phyloP scores from a whole-genome alignment of 2,888 invertebrate species.

The Tiliacea citrago region DNA sequence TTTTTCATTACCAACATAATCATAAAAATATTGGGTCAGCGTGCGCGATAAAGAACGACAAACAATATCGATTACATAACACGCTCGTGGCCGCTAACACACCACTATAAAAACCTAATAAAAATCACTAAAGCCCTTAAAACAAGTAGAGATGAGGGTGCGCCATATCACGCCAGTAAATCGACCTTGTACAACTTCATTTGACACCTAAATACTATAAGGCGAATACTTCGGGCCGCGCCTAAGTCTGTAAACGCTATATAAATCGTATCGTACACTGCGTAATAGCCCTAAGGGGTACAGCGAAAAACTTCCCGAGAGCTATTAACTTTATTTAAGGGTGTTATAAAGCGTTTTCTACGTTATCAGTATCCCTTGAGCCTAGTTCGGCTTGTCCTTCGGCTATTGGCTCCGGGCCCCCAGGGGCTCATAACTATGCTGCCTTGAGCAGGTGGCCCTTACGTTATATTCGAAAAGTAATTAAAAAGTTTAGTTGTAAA shows the following conservation, averaged over 20 bases:
- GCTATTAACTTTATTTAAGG: conserved; percentile 90
- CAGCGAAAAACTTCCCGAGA: conserved; percentile 87
- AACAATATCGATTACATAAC: conserved; percentile 56
- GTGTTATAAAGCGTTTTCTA: conserved; percentile 88
- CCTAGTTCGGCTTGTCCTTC: conserved; percentile 81
- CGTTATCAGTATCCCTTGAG: conserved; percentile 86
- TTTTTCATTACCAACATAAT: conserved; percentile 60
- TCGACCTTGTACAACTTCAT: conserved; percentile 82
- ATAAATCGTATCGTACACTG: conserved; percentile 88
- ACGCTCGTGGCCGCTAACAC: conserved; percentile 39
- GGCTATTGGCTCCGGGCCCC: conserved; percentile 79
- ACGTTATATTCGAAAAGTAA: conserved; percentile 65
- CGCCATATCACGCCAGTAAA: conserved; percentile 80
- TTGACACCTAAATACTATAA: conserved; percentile 85
- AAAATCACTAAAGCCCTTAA: conserved; percentile 64
- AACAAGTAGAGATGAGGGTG: conserved; percentile 68
- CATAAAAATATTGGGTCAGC: conserved; percentile 61
- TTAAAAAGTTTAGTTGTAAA: conserved; percentile 64
- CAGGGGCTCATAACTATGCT: conserved; percentile 69
- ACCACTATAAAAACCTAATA: conserved; percentile 54
- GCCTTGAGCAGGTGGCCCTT: conserved; percentile 63
- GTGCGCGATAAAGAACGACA: conserved; percentile 54
- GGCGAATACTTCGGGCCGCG: conserved; percentile 78
- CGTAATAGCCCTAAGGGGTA: conserved; percentile 87
- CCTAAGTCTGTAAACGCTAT: conserved; percentile 85